These are phyloP conservation scores for Barbus barbus DNA, from an alignment of 2,113 vertebrate genomes.

Conservation along the genomic window DNA sequence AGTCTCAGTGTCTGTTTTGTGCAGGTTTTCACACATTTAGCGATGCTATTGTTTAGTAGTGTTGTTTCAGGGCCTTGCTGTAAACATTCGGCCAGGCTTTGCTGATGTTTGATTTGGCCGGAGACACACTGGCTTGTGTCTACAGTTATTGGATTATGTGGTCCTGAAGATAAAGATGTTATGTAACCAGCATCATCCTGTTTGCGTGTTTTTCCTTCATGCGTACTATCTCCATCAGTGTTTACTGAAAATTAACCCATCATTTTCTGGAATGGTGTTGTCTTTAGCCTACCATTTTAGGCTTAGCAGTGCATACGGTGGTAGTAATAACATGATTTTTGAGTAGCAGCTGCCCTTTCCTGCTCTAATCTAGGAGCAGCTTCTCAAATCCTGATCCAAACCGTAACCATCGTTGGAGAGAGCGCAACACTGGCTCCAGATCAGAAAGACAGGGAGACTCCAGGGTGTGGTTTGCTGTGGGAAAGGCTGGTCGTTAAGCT, in stretches of 20 bases:
- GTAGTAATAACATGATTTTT: background rate
- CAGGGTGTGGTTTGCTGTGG: slow-evolving; percentile 53
- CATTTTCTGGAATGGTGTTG: background rate
- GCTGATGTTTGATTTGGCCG: background rate
- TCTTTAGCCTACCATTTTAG: background rate
- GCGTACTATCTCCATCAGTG: background rate
- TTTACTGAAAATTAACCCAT: background rate
- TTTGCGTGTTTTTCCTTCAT: background rate
- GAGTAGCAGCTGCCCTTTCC: background rate
- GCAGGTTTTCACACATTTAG: background rate
- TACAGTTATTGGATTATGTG: slow-evolving; percentile 13
- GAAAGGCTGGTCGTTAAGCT: slow-evolving; percentile 48
- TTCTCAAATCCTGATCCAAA: slow-evolving; percentile 22
- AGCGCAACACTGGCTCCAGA: slow-evolving; percentile 9
- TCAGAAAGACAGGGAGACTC: slow-evolving; percentile 31
- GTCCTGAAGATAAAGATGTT: slow-evolving; percentile 12
- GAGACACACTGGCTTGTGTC: background rate
- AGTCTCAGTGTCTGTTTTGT: background rate
- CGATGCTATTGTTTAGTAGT: background rate
- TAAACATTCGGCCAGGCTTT: background rate
- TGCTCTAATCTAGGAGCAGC: background rate
- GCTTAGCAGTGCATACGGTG: background rate
- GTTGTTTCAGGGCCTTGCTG: background rate
- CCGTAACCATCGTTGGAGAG: background rate
- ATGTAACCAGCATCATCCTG: slow-evolving; percentile 15